Base-by-base conservation (phyloP, 1,140 invertebrate species). In the Melitaea cinxia region DNA sequence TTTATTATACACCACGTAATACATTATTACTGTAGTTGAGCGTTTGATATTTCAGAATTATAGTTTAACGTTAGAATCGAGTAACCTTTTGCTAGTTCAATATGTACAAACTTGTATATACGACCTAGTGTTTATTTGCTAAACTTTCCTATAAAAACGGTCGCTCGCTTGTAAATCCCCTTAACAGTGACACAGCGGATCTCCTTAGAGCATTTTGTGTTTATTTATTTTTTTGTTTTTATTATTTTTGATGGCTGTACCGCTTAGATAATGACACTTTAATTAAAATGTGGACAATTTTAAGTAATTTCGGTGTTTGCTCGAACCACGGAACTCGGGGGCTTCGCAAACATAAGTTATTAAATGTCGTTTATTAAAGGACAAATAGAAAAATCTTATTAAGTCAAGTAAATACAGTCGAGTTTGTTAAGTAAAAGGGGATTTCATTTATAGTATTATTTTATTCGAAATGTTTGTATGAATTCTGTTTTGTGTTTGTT, bases 301-400 rank as follows among this genome's bases (percentile, higher is more conserved):
- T 23, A 17, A 42, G 3, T 15, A 42, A 42, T 42, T 42, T n/a
- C 37, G 9, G 19, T 47, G 42, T 47, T 47, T 23, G 9, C 6
- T 2, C 5, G 4, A 47, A 47, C 19, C 10, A 19, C 19, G 21
- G 35, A 12, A 4, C 12, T n/a, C 9, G 10, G n/a, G n/a, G n/a
- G 21, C 19, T 47, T 7, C 42, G 1, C 42, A 47, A 47, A 47
- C 15, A 47, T 47, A 21, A 47, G n/a, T 47, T 47, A 47, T 47
- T 47, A 47, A 47, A 47, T 23, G 42, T 23, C 42, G 42, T 47
- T 47, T 21, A 47, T 7, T 21, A 1, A 12, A 23, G 19, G 19
- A 47, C 19, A 47, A 47, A 47, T 47, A 47, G 35, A 47, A 47
- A 47, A 47, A 47, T 47, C 42, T 47, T 23, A 47, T 47, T 47